A percentile compares a stretch with the other conserved stretches of the same genome.
Evolutionary conservation across 2,113 vertebrate genomes (phyloP).

Genomic region (Pagrus major): DNA sequence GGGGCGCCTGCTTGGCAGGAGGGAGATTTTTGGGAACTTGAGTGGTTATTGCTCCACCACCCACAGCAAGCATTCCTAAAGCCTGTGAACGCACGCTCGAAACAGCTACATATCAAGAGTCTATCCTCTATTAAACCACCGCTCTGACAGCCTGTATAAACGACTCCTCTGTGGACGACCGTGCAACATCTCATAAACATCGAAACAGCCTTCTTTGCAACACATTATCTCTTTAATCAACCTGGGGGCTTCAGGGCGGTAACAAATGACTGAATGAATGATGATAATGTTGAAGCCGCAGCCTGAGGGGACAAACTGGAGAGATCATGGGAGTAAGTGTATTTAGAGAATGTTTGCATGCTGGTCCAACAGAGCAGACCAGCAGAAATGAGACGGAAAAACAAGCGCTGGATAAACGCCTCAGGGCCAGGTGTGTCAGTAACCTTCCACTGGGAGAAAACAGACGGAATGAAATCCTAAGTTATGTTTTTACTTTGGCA

Average conservation of each 20-base stretch:
- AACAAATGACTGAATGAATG: constrained; percentile 20
- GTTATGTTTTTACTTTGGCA: background rate
- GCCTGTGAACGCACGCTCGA: constrained; percentile 35
- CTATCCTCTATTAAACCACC: constrained; percentile 26
- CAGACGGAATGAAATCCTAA: background rate
- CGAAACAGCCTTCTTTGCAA: background rate
- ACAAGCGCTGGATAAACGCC: constrained; percentile 7
- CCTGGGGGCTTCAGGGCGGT: background rate
- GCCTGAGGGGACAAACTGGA: constrained; percentile 23
- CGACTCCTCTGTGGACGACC: constrained; percentile 10
- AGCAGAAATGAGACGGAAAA: constrained; percentile 40
- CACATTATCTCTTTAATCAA: constrained; percentile 26
- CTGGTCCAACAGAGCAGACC: constrained; percentile 46
- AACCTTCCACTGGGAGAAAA: constrained; percentile 4
- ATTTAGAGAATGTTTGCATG: constrained; percentile 25
- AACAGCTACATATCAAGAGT: constrained; percentile 24
- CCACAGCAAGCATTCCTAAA: constrained; percentile 39
- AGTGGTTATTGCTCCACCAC: constrained; percentile 47
- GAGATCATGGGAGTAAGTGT: background rate
- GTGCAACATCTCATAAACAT: constrained; percentile 37
- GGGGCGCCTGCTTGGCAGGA: constrained; percentile 23
- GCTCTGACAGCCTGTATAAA: constrained; percentile 26
- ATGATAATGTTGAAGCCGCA: constrained; percentile 27
- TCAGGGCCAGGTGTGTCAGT: constrained; percentile 30
- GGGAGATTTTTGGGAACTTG: constrained; percentile 34